phyloP scores from a whole-genome alignment of 1,140 invertebrate genomes.

The Lepeophtheirus salmonis region DNA sequence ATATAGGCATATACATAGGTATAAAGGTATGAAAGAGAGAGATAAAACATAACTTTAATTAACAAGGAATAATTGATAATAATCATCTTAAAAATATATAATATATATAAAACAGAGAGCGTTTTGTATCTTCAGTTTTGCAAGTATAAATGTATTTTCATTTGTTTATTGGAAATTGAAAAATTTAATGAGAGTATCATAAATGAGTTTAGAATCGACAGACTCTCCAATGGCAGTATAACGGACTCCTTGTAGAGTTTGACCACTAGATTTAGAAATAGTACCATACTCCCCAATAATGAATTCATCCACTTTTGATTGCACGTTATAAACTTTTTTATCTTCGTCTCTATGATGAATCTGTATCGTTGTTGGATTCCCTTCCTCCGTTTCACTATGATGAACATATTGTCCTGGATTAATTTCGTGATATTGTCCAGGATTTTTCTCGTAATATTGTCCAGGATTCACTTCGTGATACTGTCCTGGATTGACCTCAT shows the following conservation, averaged over 20 bases:
- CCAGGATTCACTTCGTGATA: conserved; percentile 14
- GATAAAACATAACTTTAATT: too few relatives aligned
- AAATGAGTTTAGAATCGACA: conserved; percentile 8
- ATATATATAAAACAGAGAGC: too few relatives aligned
- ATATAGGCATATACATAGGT: too few relatives aligned
- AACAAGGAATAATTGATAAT: too few relatives aligned
- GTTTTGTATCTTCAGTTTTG: too few relatives aligned
- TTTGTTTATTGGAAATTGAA: conserved; percentile 11
- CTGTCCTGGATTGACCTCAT: conserved; percentile 16
- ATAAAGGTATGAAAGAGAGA: too few relatives aligned
- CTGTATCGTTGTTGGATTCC: neutral
- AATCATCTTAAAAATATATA: too few relatives aligned
- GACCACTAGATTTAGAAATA: conserved; percentile 3
- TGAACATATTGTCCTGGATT: conserved; percentile 13
- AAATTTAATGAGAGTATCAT: conserved; percentile 12
- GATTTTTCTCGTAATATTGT: conserved; percentile 11
- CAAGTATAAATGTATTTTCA: too few relatives aligned
- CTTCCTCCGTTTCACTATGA: neutral
- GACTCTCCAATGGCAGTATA: conserved; percentile 11
- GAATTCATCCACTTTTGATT: conserved; percentile 11
- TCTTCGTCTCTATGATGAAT: conserved; percentile 5
- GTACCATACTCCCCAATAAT: conserved; percentile 15
- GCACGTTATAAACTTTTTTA: conserved; percentile 12
- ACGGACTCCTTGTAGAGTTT: conserved; percentile 13
- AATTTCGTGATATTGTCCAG: conserved; percentile 13